Evolutionary conservation across 2,888 invertebrate genomes (phyloP).

Genomic region (Drosophila nr. medialis): DNA sequence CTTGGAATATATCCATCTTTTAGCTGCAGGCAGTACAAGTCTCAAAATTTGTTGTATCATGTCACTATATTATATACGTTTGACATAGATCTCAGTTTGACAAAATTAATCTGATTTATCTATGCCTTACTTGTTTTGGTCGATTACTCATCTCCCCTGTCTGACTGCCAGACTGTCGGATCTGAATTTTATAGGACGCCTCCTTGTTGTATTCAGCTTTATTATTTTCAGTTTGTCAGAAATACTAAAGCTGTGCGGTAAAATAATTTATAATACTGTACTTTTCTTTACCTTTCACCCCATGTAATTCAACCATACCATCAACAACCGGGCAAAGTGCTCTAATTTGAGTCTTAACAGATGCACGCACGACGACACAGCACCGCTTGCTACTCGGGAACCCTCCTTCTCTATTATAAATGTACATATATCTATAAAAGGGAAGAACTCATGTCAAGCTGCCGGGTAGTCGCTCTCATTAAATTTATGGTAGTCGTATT

Average conservation of each 20-base stretch:
- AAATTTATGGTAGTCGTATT: conserved; percentile 47
- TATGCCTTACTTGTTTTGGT: neutral
- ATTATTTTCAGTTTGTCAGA: neutral
- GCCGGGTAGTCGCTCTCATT: conserved; percentile 42
- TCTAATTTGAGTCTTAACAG: conserved; percentile 63
- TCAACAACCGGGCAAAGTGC: conserved; percentile 50
- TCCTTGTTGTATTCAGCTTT: neutral
- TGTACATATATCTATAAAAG: conserved; percentile 4
- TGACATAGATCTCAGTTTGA: no score
- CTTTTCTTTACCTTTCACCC: conserved; percentile 14
- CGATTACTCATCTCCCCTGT: neutral
- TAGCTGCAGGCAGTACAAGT: neutral
- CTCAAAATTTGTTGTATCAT: no score
- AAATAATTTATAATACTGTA: neutral
- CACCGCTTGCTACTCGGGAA: conserved; percentile 3
- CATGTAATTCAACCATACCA: conserved; percentile 49
- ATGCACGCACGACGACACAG: conserved; percentile 49
- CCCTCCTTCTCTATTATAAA: conserved; percentile 3
- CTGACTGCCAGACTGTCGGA: neutral
- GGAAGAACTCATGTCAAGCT: conserved; percentile 23
- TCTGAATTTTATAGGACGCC: neutral
- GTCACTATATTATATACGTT: no score
- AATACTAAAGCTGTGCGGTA: neutral
- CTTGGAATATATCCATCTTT: neutral
- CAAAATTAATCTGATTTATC: neutral